Evolutionary conservation across 2,888 invertebrate genomes (phyloP), one percentile per base, ranked within the genome.

Genomic region (Drosophila picticornis): DNA sequence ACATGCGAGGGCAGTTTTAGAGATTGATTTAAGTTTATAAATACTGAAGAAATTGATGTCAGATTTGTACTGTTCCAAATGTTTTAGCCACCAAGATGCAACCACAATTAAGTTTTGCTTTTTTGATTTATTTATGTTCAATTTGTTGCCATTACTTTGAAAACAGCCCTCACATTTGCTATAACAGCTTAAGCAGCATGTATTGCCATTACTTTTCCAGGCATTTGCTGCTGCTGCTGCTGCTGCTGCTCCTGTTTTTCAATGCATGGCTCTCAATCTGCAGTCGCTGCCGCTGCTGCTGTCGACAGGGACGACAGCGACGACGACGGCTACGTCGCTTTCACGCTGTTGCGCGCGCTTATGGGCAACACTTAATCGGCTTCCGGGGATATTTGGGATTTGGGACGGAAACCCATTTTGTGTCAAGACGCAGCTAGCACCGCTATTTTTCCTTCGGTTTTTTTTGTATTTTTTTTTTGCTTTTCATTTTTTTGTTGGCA

Each of bases 341-440:
- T 82, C 80, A 86, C 75, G 82, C 85, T 88, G 84, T 85, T 86
- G 85, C 85, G 82, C 81, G 74, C 84, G 85, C 85, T 86, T 80
- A 87, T 78, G 82, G 87, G 81, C 75, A 90, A 89, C 90, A 89
- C 88, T 89, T 91, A 90, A 90, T 90, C 89, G 87, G 87, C 90
- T 91, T 91, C 84, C 80, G 87, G 90, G 82, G 80, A 88, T 85
- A 89, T 89, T 90, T 84, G 78, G 90, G 91, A 89, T 87, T 90
- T 91, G 66, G 89, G 89, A 88, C 88, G 90, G 86, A 88, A 91
- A 89, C 86, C 89, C 86, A 90, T 88, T 90, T 90, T 87, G 83
- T 81, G 88, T 85, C 88, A 88, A 88, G 90, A 88, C 88, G 83
- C 78, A 80, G 84, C 75, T 64, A 84, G 68, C 46, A 55, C 36